Conservation (phyloP, 2,113 vertebrate species). For the Columba livia region DNA sequence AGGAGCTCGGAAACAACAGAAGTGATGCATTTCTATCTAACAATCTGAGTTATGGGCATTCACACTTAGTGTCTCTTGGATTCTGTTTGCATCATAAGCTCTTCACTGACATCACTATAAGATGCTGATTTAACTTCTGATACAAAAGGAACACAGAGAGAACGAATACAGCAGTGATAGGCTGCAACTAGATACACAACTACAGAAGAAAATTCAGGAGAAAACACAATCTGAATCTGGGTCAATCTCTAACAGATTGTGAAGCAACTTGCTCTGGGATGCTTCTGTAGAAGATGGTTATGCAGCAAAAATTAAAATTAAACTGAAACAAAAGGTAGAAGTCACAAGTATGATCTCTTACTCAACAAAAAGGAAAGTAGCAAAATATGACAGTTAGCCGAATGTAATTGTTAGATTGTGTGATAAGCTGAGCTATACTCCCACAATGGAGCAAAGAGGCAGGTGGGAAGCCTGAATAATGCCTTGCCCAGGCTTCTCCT, state of each 20-base stretch:
- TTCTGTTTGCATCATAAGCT: neutral
- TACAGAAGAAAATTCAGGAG: neutral
- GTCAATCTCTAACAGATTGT: neutral
- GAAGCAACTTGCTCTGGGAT: neutral
- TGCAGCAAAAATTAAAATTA: neutral
- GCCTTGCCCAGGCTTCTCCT: neutral
- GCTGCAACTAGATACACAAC: neutral
- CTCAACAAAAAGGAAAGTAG: neutral
- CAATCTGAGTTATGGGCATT: neutral
- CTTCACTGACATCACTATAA: neutral
- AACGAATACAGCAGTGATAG: neutral
- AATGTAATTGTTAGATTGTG: neutral
- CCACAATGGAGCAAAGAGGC: neutral
- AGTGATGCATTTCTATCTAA: neutral
- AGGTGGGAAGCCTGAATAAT: neutral
- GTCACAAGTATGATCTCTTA: neutral
- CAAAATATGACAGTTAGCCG: neutral
- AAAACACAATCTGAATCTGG: neutral
- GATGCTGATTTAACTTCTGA: neutral
- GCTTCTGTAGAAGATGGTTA: neutral
- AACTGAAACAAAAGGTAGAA: neutral
- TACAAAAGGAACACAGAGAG: neutral
- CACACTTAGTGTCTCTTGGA: neutral
- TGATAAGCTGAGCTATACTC: neutral
- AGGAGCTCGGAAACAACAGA: neutral